These are phyloP conservation scores for Platerodrilus igneus DNA, from an alignment of 2,888 invertebrate genomes.

Conservation along the genomic window DNA sequence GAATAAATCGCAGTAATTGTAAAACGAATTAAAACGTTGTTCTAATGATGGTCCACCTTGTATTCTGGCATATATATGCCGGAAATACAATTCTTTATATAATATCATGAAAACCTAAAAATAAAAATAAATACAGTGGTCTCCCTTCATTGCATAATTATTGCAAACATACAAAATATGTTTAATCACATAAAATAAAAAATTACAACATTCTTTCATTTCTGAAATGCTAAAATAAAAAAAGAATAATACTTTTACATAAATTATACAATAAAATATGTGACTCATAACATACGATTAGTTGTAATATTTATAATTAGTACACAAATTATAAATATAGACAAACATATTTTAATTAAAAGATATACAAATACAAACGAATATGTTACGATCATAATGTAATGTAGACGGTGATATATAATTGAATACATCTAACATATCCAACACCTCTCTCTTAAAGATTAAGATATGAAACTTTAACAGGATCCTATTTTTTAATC, in stretches of 20 bases:
- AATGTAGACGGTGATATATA: no score
- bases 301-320: no score
- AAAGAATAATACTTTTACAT: not conserved
- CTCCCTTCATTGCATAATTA: not conserved
- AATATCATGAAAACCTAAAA: conserved; percentile 84
- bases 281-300: no score
- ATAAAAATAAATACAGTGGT: conserved; percentile 29
- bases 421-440: no score
- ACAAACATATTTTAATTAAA: no score
- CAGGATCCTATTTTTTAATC: no score
- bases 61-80: conserved; percentile 93
- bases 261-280: not conserved
- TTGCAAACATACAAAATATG: no score
- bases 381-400: no score
- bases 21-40: conserved; percentile 92
- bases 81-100: conserved; percentile 95
- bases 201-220: not conserved
- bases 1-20: conserved; percentile 97
- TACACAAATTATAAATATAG: no score
- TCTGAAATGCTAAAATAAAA: conserved; percentile 1
- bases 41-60: conserved; percentile 86
- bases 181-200: conserved; percentile 1
- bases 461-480: no score
- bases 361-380: no score
- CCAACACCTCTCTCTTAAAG: no score